phyloP scores from a whole-genome alignment of 2,113 vertebrate genomes.

The Stomatorhinus ivindoensis region DNA sequence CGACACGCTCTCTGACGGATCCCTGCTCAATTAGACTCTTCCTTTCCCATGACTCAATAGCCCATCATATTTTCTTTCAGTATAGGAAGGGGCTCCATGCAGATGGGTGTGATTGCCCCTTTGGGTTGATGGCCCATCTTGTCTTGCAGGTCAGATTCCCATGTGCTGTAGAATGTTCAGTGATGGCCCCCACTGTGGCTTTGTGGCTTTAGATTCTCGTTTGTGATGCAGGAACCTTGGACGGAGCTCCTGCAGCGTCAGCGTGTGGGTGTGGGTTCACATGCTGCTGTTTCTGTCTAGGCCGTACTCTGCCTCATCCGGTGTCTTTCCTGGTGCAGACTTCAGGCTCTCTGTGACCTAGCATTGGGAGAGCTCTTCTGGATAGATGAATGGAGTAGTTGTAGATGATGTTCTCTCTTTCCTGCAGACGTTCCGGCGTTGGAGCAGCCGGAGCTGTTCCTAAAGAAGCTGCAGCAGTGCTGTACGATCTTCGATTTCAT shows the following conservation, averaged over 20 bases:
- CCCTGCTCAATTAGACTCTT: background rate
- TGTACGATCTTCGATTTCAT: conserved; percentile 99
- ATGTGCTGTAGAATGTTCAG: background rate
- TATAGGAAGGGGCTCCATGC: background rate
- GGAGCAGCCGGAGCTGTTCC: conserved; percentile 99
- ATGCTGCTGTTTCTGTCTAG: background rate
- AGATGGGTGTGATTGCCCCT: background rate
- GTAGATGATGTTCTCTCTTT: background rate
- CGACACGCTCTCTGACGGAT: background rate
- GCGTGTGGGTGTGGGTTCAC: too few species aligned
- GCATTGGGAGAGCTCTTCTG: background rate
- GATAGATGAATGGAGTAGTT: background rate
- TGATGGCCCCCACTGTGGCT: background rate
- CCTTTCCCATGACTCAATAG: background rate
- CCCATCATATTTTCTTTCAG: background rate
- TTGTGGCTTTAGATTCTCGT: background rate
- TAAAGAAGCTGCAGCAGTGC: conserved; percentile 99
- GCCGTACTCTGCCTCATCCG: background rate
- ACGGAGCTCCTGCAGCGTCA: background rate
- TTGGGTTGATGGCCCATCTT: background rate
- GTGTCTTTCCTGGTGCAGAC: background rate
- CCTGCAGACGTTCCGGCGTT: conserved; percentile 86
- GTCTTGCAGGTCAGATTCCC: background rate
- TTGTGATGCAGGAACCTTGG: background rate
- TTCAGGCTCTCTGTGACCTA: background rate